Base-by-base conservation (phyloP, 2,113 vertebrate species). In the Athene noctua region DNA sequence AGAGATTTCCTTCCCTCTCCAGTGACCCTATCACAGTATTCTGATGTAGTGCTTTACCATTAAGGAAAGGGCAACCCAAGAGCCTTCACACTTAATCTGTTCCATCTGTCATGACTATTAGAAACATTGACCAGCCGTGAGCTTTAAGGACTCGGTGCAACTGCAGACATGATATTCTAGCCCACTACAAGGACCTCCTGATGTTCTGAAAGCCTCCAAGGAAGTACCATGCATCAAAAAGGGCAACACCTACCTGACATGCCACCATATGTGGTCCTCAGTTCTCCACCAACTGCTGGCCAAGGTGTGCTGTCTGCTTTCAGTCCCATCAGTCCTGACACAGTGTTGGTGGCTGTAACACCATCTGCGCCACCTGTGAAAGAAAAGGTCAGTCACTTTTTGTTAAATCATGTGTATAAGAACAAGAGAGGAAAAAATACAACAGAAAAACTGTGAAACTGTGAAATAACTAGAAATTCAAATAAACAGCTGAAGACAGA, bases 281-380 rank as follows among this genome's bases (percentile, higher is more conserved):
- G 98, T 83, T 88, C 97, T 79, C 55, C 22, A 92, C 98, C 99
- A 61, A 99, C 96, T n/a, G 98, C 96, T 19, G 99, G 99, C 99
- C 99, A 99, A 65, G 99, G 99, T 54, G 98, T 97, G 61, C 98
- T 98, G 26, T 99, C 98, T 13, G 98, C 98, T 96, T 97, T 98
- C 75, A 99, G 97, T 94, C 98, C 98, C 99, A 99, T 99, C 97
- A 99, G 94, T 49, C 99, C 99, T 30, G 99, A 99, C 91, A 99
- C 99, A 2, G 99, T 99, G 97, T 99, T 99, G 91, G 98, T 99
- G 96, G 99, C 99, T 62, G 99, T 99, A 74, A 99, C 98, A 34
- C 99, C 99, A 97, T 99, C 98, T 87, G 99, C 99, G 3, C 98
- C 98, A 66, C 99, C 99, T 99, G 97, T 82, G 57, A 93, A 94